phyloP scores from a whole-genome alignment of 2,797 vertebrate species.

The Microctenopoma lineatum region DNA sequence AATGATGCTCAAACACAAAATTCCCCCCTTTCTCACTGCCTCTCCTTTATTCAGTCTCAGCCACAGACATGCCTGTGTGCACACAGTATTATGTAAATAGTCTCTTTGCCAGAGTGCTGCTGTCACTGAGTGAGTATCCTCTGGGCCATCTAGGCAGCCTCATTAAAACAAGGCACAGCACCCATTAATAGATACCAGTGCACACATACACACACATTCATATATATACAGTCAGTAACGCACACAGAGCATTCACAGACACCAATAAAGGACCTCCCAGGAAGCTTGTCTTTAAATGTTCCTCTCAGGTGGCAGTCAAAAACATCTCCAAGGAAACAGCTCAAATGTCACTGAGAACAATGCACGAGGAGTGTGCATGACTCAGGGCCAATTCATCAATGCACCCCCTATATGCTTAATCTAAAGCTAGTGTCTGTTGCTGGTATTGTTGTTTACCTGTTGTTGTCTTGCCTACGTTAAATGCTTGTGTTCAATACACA shows the following conservation, averaged over 20 bases:
- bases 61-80: slow-evolving; percentile 78
- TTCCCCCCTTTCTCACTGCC: slow-evolving; percentile 68
- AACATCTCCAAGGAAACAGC: slow-evolving; percentile 81
- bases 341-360: slow-evolving; percentile 78
- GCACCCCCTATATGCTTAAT: neutral
- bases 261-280: slow-evolving; percentile 78
- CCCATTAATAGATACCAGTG: slow-evolving; percentile 78
- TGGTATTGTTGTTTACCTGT: neutral
- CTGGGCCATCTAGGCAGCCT: slow-evolving; percentile 83
- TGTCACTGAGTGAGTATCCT: slow-evolving; percentile 82
- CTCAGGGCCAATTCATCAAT: slow-evolving; percentile 5
- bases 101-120: slow-evolving; percentile 79
- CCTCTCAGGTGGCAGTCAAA: slow-evolving; percentile 83
- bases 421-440: slow-evolving; percentile 1
- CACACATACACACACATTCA: slow-evolving; percentile 2
- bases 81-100: slow-evolving; percentile 87
- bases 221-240: slow-evolving; percentile 51
- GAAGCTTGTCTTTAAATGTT: slow-evolving; percentile 78
- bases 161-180: slow-evolving; percentile 84
- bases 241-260: slow-evolving; percentile 57
- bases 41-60: slow-evolving; percentile 77
- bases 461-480: neutral
- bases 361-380: slow-evolving; percentile 44
- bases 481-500: neutral
- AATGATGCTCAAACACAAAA: slow-evolving; percentile 78